Evolutionary conservation across 1,140 invertebrate species (phyloP), one percentile per base, ranked within the genome.

Genomic region (Drosophila repletoides): DNA sequence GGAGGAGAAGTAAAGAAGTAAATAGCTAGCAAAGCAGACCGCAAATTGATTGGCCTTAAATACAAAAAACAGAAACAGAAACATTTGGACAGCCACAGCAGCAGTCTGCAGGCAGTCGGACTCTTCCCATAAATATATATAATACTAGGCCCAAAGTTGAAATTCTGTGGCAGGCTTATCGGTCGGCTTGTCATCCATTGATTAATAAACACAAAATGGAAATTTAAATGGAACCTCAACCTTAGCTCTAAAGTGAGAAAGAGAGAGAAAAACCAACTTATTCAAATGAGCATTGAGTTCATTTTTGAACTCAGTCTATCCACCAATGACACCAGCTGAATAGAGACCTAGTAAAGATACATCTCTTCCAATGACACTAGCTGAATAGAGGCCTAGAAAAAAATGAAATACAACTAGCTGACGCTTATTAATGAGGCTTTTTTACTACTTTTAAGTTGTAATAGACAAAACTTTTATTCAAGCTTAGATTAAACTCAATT

Each of bases 21-120:
- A 19, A 24, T 12, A n/a, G 55, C 7, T 33, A 33, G 19, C 14
- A 19, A 48, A 45, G 40, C 43, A 33, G 53, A 38, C 46, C 40
- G 24, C 56, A 84, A 77, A 83, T 83, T 84, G 70, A 84, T 84
- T 83, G 79, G 80, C 40, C 80, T 55, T 52, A 84, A 84, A 84
- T 67, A 73, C 79, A 65, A 74, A 60, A 59, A 72, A 66, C 55
- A 53, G 68, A 70, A 60, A 59, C 77, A 66, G 59, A 53, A 72
- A 70, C 74, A 80, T 80, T 79, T 79, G 76, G 65, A 77, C 74
- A 77, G 72, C n/a, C 43, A 14, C 48, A 9, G 19, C 10, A 6
- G 52, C 51, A 53, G 38, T 28, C 9, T 12, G 28, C 15, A 36
- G 21, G 21, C 28, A 10, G 21, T 12, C 14, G 28, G n/a, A 40